Base-by-base conservation (phyloP, 2,113 vertebrate species). In the Istiophorus platypterus region DNA sequence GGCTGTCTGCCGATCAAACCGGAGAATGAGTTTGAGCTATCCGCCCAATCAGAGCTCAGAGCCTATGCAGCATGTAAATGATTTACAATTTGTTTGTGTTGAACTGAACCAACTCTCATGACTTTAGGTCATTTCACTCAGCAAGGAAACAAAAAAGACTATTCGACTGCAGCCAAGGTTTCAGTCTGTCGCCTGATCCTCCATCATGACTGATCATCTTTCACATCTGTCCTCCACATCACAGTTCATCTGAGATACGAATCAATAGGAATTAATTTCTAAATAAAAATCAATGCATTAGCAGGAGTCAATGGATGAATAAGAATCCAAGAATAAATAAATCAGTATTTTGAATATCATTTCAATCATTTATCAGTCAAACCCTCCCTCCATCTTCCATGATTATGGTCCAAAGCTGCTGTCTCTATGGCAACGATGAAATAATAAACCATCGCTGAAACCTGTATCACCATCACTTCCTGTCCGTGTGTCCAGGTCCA, bases 401-500 rank as follows among this genome's bases (percentile, higher is more conserved):
- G 31, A 34, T 34, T 34, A 3, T 34, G 6, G 6, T 34, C 31
- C 31, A 51, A 17, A 51, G 47, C 5, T 45, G 42, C 1, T 7
- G 7, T n/a, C 7, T 27, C 39, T 24, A 27, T 20, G 63, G 22
- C 42, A 17, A 29, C 62, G 9, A 14, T 54, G 22, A 24, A 54
- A 12, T 12, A 34, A 34, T 34, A 34, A 3, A 3, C 31, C 31
- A 34, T 3, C 6, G 31, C 31, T 31, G 59, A 62, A 1, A 20
- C 31, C 45, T 20, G 47, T 17, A 2, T 13, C 52, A 67, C 39
- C 26, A 17, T 85, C 61, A 15, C 80, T 68, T 85, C 70, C 78
- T 85, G 73, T 89, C n/a, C 64, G 24, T 77, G 17, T 58, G 39
- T 63, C 18, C 85, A 99, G 98, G 98, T 59, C 97, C 97, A 0